Evolutionary conservation across 1,140 invertebrate species (phyloP).

Genomic region (Tachypleus tridentatus): DNA sequence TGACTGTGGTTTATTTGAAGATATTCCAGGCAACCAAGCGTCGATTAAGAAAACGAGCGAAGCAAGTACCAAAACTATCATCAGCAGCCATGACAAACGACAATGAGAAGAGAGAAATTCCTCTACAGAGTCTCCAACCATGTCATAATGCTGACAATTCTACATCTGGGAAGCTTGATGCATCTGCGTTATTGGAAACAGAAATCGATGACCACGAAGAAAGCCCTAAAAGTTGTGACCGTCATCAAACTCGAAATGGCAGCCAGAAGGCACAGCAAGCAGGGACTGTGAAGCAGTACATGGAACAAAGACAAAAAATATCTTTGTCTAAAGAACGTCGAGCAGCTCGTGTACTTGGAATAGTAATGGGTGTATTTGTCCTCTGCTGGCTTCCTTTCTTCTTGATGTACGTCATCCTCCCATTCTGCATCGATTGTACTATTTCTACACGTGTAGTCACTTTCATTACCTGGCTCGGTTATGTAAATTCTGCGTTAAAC

Average conservation of each 20-base stretch:
- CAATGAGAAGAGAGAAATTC: too few relatives aligned
- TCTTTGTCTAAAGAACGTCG: constrained; percentile 81
- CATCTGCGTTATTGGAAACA: too few relatives aligned
- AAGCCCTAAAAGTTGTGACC: too few relatives aligned
- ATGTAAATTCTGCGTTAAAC: constrained; percentile 94
- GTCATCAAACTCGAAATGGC: too few relatives aligned
- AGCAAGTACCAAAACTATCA: background rate
- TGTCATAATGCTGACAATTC: too few relatives aligned
- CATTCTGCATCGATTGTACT: constrained; percentile 64
- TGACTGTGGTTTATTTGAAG: constrained; percentile 90
- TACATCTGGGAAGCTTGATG: too few relatives aligned
- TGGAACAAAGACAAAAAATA: constrained; percentile 86
- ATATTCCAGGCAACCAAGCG: constrained; percentile 82
- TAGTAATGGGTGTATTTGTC: constrained; percentile 84
- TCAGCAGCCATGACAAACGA: too few relatives aligned
- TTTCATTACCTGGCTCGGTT: constrained; percentile 93
- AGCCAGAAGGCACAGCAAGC: too few relatives aligned
- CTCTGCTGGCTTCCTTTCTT: constrained; percentile 96
- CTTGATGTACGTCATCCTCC: constrained; percentile 82
- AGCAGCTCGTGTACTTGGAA: constrained; percentile 80
- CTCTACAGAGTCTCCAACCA: too few relatives aligned
- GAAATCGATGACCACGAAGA: too few relatives aligned
- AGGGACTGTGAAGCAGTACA: constrained; percentile 61
- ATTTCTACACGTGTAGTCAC: constrained; percentile 66
- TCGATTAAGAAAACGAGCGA: constrained; percentile 31